Percentiles rank a stretch among this genome's conserved stretches.
These are phyloP conservation scores for Nibea albiflora DNA, from an alignment of 2,113 vertebrate genomes.

Conservation along the genomic window DNA sequence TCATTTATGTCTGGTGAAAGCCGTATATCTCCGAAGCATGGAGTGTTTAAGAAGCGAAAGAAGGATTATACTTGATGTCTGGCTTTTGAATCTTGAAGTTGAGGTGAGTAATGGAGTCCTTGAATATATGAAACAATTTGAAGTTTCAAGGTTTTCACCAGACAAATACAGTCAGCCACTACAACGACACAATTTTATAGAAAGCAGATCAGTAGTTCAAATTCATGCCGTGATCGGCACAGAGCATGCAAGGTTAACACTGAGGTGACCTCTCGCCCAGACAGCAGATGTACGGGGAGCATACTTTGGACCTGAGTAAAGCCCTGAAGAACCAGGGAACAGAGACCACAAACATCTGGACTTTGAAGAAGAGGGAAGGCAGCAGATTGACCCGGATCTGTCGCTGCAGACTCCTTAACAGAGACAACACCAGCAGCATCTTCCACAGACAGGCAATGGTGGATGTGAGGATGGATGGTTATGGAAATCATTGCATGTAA, in stretches of 20 bases:
- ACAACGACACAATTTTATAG: not conserved
- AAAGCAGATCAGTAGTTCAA: conserved; percentile 20
- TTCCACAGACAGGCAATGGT: conserved; percentile 69
- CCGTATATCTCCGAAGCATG: not conserved
- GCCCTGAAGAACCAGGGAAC: conserved; percentile 65
- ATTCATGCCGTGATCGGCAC: not conserved
- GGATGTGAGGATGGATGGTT: conserved; percentile 22
- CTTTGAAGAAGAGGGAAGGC: conserved; percentile 84
- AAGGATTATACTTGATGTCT: not conserved
- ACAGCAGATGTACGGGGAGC: conserved; percentile 25
- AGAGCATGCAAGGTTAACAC: conserved; percentile 16
- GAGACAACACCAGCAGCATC: conserved; percentile 90
- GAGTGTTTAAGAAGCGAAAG: not conserved
- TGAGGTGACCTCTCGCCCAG: not conserved
- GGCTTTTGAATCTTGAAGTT: not conserved
- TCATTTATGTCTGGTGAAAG: not conserved
- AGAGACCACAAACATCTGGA: conserved; percentile 83
- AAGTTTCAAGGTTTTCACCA: not conserved
- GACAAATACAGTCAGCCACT: not conserved
- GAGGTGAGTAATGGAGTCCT: too few species aligned
- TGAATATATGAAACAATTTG: not conserved
- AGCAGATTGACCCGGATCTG: conserved; percentile 88
- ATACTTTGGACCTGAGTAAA: conserved; percentile 75
- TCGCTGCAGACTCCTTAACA: conserved; percentile 89
- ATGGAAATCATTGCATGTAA: conserved; percentile 14